Percentiles rank a stretch among this genome's conserved stretches.
These are phyloP conservation scores for Chloromyia formosa DNA, from an alignment of 2,888 invertebrate genomes.

Conservation along the genomic window DNA sequence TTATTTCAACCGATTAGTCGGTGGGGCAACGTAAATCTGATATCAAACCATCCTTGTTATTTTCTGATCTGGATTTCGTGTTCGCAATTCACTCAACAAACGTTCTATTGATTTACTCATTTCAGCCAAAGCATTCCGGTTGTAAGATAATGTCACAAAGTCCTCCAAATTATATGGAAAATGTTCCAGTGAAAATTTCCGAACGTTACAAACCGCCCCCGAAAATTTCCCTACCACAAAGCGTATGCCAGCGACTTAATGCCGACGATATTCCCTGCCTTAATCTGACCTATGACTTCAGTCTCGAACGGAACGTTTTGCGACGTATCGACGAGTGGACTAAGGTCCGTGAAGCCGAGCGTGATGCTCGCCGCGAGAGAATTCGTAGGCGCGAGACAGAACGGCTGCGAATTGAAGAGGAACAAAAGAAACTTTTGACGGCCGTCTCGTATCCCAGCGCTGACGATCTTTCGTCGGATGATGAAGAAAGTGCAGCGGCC, in stretches of 20 bases:
- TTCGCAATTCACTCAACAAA: too few species aligned
- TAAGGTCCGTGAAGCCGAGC: constrained; percentile 70
- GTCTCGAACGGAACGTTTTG: constrained; percentile 76
- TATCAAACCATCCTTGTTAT: background rate
- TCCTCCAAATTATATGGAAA: constrained; percentile 75
- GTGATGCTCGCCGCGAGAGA: constrained; percentile 70
- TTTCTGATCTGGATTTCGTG: too few species aligned
- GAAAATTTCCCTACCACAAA: constrained; percentile 70
- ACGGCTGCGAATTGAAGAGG: constrained; percentile 68
- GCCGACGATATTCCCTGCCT: constrained; percentile 64
- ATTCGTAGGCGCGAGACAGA: constrained; percentile 69
- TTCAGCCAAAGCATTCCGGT: background rate
- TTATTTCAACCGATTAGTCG: too few species aligned
- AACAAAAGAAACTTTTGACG: constrained; percentile 67
- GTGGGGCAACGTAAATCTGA: background rate
- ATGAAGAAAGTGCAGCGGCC: constrained; percentile 38
- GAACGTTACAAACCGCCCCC: constrained; percentile 87
- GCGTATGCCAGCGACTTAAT: constrained; percentile 67
- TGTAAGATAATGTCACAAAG: constrained; percentile 54
- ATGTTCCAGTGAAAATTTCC: constrained; percentile 87
- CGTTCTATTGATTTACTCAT: too few species aligned
- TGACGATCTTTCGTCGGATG: constrained; percentile 67
- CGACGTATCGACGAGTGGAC: constrained; percentile 77
- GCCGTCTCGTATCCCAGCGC: constrained; percentile 71
- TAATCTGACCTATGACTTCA: constrained; percentile 74